phyloP scores from a whole-genome alignment of 2,888 invertebrate species.

The Saturnia japonica region DNA sequence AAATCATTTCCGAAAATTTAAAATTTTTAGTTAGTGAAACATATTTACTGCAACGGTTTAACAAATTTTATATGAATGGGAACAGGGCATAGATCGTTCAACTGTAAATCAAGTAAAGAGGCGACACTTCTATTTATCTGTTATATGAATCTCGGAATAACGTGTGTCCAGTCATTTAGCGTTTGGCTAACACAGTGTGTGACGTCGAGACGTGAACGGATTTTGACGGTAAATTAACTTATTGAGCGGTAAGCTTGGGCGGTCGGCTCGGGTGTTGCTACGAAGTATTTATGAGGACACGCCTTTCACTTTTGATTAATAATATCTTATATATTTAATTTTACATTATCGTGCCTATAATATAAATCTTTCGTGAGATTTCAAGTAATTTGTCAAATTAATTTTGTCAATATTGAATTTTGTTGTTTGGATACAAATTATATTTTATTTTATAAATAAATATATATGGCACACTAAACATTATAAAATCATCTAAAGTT shows the following conservation, averaged over 20 bases:
- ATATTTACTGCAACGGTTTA: background rate
- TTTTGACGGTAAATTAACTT: conserved; percentile 65
- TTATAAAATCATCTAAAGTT: too few species aligned
- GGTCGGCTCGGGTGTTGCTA: background rate
- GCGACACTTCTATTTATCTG: conserved; percentile 1
- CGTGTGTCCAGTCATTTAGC: conserved; percentile 3
- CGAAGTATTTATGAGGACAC: background rate
- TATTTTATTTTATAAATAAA: too few species aligned
- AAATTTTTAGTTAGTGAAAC: background rate
- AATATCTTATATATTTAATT: background rate
- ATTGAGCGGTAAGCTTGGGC: conserved; percentile 45
- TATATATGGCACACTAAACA: too few species aligned
- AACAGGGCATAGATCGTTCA: background rate
- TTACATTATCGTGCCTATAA: background rate
- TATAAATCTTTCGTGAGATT: too few species aligned
- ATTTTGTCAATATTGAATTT: too few species aligned
- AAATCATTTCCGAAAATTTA: too few species aligned
- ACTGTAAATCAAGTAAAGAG: conserved; percentile 1
- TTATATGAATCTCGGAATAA: background rate
- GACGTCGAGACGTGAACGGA: conserved; percentile 41
- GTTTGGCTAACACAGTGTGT: conserved; percentile 17
- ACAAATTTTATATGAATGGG: background rate
- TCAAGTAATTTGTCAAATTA: too few species aligned
- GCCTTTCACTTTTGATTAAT: background rate
- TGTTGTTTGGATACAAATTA: too few species aligned